phyloP scores from a whole-genome alignment of 2,797 vertebrate species.

The Anguilla anguilla region DNA sequence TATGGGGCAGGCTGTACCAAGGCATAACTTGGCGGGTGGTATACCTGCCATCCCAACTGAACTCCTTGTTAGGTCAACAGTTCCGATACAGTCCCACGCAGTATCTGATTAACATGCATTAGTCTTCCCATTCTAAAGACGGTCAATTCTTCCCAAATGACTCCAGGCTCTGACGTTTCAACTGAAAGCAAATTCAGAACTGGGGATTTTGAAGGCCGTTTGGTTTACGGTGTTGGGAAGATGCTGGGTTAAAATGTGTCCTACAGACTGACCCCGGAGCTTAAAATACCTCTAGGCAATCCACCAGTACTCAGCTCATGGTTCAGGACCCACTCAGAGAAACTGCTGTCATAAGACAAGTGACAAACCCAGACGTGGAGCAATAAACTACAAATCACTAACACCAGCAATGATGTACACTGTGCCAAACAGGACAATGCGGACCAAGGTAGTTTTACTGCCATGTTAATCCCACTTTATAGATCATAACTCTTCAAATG shows the following conservation, averaged over 20 bases:
- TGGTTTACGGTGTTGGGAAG: slow-evolving; percentile 21
- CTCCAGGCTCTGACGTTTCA: not conserved
- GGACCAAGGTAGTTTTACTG: slow-evolving; percentile 20
- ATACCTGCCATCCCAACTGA: not conserved
- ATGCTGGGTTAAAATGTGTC: slow-evolving; percentile 30
- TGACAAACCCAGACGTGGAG: slow-evolving; percentile 43
- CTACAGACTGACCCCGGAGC: slow-evolving; percentile 11
- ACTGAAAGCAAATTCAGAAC: slow-evolving; percentile 6
- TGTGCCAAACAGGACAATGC: slow-evolving; percentile 9
- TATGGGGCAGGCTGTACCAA: too few species aligned
- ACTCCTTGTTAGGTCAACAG: not conserved
- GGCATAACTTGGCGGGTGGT: too few species aligned
- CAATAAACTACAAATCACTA: slow-evolving; percentile 41
- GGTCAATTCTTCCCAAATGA: not conserved
- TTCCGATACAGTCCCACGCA: not conserved
- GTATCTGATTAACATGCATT: not conserved
- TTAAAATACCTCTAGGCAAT: slow-evolving; percentile 35
- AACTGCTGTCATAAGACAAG: slow-evolving; percentile 38
- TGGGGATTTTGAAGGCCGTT: not conserved
- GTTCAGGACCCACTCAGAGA: slow-evolving; percentile 23
- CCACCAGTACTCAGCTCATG: not conserved
- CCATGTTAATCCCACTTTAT: slow-evolving; percentile 32
- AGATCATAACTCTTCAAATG: slow-evolving; percentile 39
- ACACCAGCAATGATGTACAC: slow-evolving; percentile 9
- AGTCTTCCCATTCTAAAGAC: not conserved